Base-by-base conservation (phyloP, 2,888 invertebrate genomes). In the Aspidiotus destructor region DNA sequence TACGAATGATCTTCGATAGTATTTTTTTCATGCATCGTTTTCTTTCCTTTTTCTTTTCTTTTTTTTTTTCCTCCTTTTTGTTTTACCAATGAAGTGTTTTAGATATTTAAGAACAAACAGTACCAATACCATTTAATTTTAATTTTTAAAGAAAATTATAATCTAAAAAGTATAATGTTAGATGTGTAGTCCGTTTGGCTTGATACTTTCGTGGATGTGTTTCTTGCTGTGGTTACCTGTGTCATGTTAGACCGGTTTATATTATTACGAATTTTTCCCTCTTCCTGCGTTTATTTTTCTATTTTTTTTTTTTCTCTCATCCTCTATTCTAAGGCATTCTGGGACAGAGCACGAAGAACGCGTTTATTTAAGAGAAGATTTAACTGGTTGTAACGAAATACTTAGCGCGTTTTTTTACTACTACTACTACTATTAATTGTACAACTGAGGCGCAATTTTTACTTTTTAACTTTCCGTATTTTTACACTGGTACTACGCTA, bases 51-150 rank as follows among this genome's bases (percentile, higher is more conserved):
- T 28, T 28, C 28, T 28, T 28, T 28, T 28, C 28, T 28, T 28
- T 28, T 28, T 28, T 28, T 62, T 64, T 55, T 52, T 64, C 17
- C n/a, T 8, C n/a, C 52, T 54, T 54, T 54, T 58, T 10, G 16
- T 65, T 65, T 65, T 65, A 65, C 65, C 65, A 65, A 65, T 65
- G 65, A 65, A 41, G 41, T 64, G 57, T 62, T 62, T 65, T 65
- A 65, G 65, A 44, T 65, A 42, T 65, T 65, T 65, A 65, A 65
- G 65, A 65, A 65, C 65, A 65, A 65, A 65, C 65, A 57, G 57
- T 65, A 65, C 65, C 65, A 65, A 48, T 65, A 65, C 65, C 65
- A 65, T 65, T 65, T 65, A 58, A 65, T 65, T 65, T 65, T 44
- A 64, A 64, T 55, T 55, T 55, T 55, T 10, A 61, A 61, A 28